Evolutionary conservation across 2,797 vertebrate species (phyloP).

Genomic region (Anabas testudineus): DNA sequence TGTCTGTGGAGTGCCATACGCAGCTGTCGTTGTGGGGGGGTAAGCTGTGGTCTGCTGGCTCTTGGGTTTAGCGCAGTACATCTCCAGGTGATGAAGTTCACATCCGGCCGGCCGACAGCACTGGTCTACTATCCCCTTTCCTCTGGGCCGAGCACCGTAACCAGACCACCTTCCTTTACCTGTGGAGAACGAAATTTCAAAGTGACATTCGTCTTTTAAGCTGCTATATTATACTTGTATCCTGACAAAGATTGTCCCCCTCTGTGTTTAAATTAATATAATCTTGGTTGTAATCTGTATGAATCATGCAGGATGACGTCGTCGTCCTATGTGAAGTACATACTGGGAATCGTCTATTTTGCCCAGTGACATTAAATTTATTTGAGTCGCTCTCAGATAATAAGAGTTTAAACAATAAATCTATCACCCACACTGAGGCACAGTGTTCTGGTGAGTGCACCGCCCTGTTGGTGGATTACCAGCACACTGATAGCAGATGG

Average conservation of each 20-base stretch:
- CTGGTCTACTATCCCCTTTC: constrained; percentile 79
- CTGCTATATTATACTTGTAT: neutral
- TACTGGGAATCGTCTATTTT: neutral
- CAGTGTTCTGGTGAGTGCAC: constrained; percentile 47
- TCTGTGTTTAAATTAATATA: too few relatives aligned
- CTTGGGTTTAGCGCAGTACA: constrained; percentile 79
- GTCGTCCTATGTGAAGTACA: neutral
- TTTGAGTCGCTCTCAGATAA: constrained; percentile 45
- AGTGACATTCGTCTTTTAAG: neutral
- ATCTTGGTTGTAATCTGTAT: neutral
- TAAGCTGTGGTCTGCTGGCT: constrained; percentile 24
- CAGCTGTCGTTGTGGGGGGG: constrained; percentile 26
- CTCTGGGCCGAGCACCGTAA: constrained; percentile 64
- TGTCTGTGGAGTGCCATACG: neutral
- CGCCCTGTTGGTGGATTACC: constrained; percentile 39
- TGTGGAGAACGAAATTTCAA: constrained; percentile 20
- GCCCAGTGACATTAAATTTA: neutral
- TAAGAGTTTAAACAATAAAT: constrained; percentile 51
- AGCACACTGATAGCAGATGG: constrained; percentile 58
- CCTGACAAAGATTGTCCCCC: neutral
- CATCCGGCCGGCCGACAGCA: constrained; percentile 75
- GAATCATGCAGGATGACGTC: neutral
- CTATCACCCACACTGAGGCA: constrained; percentile 56
- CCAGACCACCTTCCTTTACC: constrained; percentile 72
- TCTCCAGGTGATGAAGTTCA: constrained; percentile 78